Evolutionary conservation across 2,888 invertebrate genomes (phyloP).

Genomic region (Chrysina gloriosa): DNA sequence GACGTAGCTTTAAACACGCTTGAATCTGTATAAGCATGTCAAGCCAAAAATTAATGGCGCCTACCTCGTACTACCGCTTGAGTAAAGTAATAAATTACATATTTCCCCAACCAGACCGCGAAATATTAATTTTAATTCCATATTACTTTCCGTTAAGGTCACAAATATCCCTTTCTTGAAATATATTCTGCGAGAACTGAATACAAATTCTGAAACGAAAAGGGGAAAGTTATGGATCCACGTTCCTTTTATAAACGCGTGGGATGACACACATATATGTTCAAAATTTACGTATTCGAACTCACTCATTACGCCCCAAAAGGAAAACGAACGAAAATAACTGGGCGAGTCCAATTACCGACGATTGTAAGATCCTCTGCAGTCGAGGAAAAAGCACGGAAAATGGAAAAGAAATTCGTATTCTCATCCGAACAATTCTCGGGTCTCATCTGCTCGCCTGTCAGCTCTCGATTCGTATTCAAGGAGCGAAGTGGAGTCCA

Average conservation of each 20-base stretch:
- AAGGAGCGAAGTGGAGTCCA: slow-evolving; percentile 57
- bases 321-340: not conserved
- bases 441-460: slow-evolving; percentile 55
- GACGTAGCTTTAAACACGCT: too few relatives aligned
- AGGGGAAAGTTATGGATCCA: too few relatives aligned
- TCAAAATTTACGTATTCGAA: not conserved
- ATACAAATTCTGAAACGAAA: too few relatives aligned
- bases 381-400: slow-evolving; percentile 24
- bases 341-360: slow-evolving; percentile 24
- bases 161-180: not conserved
- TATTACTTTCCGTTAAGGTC: not conserved
- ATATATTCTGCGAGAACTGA: slow-evolving; percentile 2
- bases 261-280: not conserved
- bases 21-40: too few relatives aligned
- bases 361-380: slow-evolving; percentile 19
- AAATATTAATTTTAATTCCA: slow-evolving; percentile 10
- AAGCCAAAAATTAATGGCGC: too few relatives aligned
- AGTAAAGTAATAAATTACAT: too few relatives aligned
- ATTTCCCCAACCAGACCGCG: too few relatives aligned
- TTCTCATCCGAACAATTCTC: slow-evolving; percentile 54
- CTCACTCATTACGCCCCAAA: slow-evolving; percentile 4
- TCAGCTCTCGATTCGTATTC: slow-evolving; percentile 57
- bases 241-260: too few relatives aligned
- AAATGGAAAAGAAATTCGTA: slow-evolving; percentile 51
- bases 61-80: too few relatives aligned